phyloP scores from a whole-genome alignment of 1,140 invertebrate genomes.

The Calliphora vicina region DNA sequence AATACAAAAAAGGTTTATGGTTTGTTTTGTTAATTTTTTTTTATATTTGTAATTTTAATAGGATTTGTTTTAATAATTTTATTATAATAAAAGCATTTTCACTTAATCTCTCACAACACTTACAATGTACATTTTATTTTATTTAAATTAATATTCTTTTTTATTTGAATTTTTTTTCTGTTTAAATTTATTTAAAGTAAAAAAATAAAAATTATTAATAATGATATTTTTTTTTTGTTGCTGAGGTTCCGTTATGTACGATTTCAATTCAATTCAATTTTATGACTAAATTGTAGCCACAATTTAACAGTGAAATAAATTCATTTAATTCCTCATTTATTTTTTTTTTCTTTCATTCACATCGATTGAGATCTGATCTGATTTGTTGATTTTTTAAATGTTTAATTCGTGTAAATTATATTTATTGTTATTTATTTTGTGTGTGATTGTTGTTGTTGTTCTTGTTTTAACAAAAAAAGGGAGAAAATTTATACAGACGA shows the following conservation, averaged over 20 bases:
- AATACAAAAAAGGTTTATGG: too few relatives aligned
- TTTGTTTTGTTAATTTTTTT: too few relatives aligned
- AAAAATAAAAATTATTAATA: too few relatives aligned
- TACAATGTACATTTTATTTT: not conserved
- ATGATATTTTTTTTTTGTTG: not conserved
- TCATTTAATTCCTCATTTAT: slow-evolving; percentile 5
- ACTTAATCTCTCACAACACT: not conserved
- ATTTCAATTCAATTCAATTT: slow-evolving; percentile 28
- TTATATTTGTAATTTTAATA: not conserved
- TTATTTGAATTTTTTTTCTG: not conserved
- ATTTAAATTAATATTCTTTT: not conserved
- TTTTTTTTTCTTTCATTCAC: not conserved
- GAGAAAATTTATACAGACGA: not conserved
- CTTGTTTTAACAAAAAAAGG: too few relatives aligned
- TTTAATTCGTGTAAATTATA: slow-evolving; percentile 8
- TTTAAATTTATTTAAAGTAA: not conserved
- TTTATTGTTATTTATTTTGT: not conserved
- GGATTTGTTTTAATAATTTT: not conserved
- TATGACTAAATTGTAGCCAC: slow-evolving; percentile 19
- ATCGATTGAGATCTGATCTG: not conserved
- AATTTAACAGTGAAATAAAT: slow-evolving; percentile 30
- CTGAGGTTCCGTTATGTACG: slow-evolving; percentile 4
- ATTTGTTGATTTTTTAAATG: slow-evolving; percentile 14
- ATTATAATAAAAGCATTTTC: not conserved
- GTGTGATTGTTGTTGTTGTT: too few relatives aligned